These are phyloP conservation scores for Leucophenga varia DNA, from an alignment of 1,140 invertebrate species.

Conservation along the genomic window DNA sequence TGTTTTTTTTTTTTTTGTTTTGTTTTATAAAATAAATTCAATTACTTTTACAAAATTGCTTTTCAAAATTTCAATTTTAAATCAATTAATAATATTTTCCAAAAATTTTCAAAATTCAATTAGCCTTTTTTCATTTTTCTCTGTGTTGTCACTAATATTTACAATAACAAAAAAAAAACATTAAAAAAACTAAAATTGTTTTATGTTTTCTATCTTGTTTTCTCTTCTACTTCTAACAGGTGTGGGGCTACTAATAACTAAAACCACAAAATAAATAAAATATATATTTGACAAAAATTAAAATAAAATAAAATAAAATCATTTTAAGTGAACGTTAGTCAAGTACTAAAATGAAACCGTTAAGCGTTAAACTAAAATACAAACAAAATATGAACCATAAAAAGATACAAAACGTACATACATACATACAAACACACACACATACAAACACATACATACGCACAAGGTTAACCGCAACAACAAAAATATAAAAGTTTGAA, in stretches of 20 bases:
- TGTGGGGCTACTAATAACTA: conserved; percentile 57
- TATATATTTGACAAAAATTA: background rate
- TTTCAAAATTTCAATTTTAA: conserved; percentile 12
- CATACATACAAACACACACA: conserved; percentile 5
- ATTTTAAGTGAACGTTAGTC: conserved; percentile 20
- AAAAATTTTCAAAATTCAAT: too few species aligned
- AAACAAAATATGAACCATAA: too few species aligned
- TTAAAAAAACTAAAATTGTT: too few species aligned
- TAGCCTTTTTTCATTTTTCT: conserved; percentile 8
- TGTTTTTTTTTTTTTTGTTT: conserved; percentile 2
- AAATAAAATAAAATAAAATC: conserved; percentile 29
- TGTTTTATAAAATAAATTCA: conserved; percentile 6
- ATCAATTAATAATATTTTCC: too few species aligned
- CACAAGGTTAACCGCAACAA: background rate
- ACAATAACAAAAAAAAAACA: too few species aligned
- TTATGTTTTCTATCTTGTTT: conserved; percentile 27
- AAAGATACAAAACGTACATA: too few species aligned
- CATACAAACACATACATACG: conserved; percentile 9
- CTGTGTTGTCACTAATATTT: conserved; percentile 38
- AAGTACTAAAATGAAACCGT: too few species aligned
- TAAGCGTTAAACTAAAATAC: too few species aligned
- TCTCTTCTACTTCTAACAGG: conserved; percentile 47
- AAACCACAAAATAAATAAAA: conserved; percentile 31
- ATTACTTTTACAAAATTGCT: conserved; percentile 24
- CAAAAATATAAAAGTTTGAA: background rate